Evolutionary conservation across 2,888 invertebrate species (phyloP).

Genomic region (Dicycla oo): DNA sequence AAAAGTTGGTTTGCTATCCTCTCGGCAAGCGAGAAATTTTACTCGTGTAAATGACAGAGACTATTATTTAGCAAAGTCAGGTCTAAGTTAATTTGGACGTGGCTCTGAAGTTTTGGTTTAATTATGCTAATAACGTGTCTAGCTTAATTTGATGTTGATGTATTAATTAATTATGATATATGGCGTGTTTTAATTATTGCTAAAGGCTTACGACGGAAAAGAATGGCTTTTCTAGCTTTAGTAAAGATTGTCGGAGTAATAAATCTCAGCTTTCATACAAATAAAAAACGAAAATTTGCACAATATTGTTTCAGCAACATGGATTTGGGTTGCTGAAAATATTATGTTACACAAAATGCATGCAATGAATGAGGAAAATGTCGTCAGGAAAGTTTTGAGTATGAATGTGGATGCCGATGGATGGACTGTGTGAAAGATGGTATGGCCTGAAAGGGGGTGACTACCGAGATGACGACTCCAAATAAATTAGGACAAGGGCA

Average conservation of each 20-base stretch:
- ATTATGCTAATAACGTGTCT: conserved; percentile 24
- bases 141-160: conserved; percentile 27
- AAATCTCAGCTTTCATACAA: background rate
- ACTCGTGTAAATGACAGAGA: background rate
- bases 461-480: too few species aligned
- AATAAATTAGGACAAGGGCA: too few species aligned
- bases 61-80: background rate
- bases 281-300: background rate
- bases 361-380: too few species aligned
- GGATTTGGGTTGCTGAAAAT: too few species aligned
- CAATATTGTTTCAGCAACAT: background rate
- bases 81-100: conserved; percentile 6
- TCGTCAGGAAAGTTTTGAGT: too few species aligned
- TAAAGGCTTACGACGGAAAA: background rate
- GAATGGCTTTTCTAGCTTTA: background rate
- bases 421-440: too few species aligned
- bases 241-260: background rate
- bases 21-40: background rate
- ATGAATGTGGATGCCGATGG: too few species aligned
- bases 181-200: conserved; percentile 21
- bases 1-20: conserved; percentile 63
- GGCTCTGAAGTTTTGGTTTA: conserved; percentile 23
- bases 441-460: too few species aligned
- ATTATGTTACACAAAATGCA: too few species aligned
- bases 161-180: conserved; percentile 45